Conservation (phyloP, 2,797 vertebrate genomes). For the Buphagus erythrorhynchus region DNA sequence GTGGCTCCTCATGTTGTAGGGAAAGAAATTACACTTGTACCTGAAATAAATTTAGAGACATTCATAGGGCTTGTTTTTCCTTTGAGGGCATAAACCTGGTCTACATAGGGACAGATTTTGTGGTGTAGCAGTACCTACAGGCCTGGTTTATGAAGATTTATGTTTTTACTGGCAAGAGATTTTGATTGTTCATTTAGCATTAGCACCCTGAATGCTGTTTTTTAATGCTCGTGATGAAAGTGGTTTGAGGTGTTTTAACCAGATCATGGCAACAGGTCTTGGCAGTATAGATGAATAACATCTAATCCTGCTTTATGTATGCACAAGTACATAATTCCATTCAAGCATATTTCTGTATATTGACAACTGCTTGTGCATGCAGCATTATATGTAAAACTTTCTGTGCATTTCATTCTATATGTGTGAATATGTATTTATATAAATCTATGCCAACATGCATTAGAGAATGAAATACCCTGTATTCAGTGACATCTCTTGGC, state of each 20-base stretch:
- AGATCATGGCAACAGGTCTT: background rate
- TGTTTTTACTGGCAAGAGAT: background rate
- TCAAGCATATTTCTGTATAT: background rate
- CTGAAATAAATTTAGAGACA: background rate
- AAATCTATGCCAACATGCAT: background rate
- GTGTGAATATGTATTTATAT: background rate
- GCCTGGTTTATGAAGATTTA: background rate
- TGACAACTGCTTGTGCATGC: background rate
- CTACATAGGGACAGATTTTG: background rate
- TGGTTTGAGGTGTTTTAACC: background rate
- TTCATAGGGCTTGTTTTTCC: background rate
- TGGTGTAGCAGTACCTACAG: background rate
- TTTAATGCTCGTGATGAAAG: background rate
- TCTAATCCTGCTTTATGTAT: background rate
- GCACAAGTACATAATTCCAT: background rate
- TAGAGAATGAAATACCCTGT: background rate
- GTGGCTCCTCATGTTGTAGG: background rate
- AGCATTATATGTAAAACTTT: background rate
- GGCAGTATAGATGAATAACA: background rate
- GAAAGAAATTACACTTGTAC: background rate
- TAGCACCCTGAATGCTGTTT: background rate
- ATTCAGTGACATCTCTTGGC: background rate
- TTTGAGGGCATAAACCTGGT: background rate
- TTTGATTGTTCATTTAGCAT: background rate
- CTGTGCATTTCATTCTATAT: background rate